Evolutionary conservation across 2,797 vertebrate species (phyloP), one percentile per base, ranked within the genome.

Genomic region (Todus mexicanus): DNA sequence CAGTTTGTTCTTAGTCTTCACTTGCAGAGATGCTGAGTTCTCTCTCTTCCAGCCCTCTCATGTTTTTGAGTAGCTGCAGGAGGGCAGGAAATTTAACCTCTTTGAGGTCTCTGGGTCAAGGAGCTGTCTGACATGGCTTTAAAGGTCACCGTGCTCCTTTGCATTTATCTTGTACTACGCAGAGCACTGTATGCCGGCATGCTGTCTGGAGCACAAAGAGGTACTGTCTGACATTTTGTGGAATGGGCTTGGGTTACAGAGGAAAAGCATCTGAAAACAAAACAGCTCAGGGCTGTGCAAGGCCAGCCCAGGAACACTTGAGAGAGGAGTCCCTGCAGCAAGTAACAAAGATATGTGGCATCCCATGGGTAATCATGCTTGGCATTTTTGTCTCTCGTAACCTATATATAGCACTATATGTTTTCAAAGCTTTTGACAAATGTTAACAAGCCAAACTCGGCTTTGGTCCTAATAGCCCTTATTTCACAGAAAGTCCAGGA

Each of bases 81-180:
- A 90, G 40, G 21, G 85, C 76, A 87, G 73, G 76, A 70, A 87
- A 68, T 87, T 25, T 20, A 91, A 92, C 85, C 65, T 91, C 83
- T 90, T 83, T 40, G 92, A 97, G 96, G 91, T 95, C 96, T 94
- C 72, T 93, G 92, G 96, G 96, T 97, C 96, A 97, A 95, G 96
- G 94, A 92, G 89, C 95, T 3, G 4, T 96, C 91, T 96, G 96
- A 97, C 92, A 60, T 33, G 77, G 93, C 90, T 97, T 96, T 97
- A 97, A 97, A 98, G 97, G 97, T 97, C 97, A 95, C 84, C 0
- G 9, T 82, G 96, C 89, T 96, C 75, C 64, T 97, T 92, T 95
- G 93, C 87, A 87, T 93, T 85, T 95, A 76, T 53, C 79, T 92
- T 60, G 65, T 61, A 90, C 91, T 63, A 12, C 11, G 25, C 18